Evolutionary conservation across 2,797 vertebrate genomes (phyloP).

Genomic region (Peromyscus aztecus): DNA sequence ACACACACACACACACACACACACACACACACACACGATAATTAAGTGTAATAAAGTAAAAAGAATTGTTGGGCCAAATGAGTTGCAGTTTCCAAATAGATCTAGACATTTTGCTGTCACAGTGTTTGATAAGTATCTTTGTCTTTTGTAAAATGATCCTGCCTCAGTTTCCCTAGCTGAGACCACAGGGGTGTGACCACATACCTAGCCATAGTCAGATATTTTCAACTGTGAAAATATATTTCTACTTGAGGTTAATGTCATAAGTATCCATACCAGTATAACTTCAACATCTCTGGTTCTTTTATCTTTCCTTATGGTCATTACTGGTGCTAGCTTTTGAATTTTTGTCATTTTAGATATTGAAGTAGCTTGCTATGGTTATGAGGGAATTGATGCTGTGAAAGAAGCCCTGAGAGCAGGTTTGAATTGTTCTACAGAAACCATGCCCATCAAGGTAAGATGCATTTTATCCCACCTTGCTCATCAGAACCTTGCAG

Average conservation of each 20-base stretch:
- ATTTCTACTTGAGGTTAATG: slow-evolving; percentile 44
- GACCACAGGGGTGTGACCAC: background rate
- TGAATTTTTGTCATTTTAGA: slow-evolving; percentile 88
- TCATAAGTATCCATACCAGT: slow-evolving; percentile 1
- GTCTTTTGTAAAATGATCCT: background rate
- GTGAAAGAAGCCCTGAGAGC: slow-evolving; percentile 98
- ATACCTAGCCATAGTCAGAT: background rate
- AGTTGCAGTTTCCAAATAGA: background rate
- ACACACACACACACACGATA: too few species aligned
- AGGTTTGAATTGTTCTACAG: slow-evolving; percentile 96
- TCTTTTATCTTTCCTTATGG: background rate
- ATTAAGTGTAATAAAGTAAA: background rate
- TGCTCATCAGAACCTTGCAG: background rate
- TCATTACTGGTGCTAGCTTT: slow-evolving; percentile 35
- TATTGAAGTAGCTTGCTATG: slow-evolving; percentile 99
- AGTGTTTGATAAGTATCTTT: slow-evolving; percentile 40
- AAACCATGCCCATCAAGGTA: slow-evolving; percentile 99
- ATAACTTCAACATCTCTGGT: background rate
- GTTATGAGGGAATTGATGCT: slow-evolving; percentile 98
- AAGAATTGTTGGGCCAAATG: slow-evolving; percentile 1
- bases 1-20: too few species aligned
- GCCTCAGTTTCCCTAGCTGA: background rate
- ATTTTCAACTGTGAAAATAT: slow-evolving; percentile 51
- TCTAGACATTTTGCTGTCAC: background rate
- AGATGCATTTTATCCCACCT: slow-evolving; percentile 62